phyloP scores from a whole-genome alignment of 1,140 invertebrate species.

The Goniozus legneri region DNA sequence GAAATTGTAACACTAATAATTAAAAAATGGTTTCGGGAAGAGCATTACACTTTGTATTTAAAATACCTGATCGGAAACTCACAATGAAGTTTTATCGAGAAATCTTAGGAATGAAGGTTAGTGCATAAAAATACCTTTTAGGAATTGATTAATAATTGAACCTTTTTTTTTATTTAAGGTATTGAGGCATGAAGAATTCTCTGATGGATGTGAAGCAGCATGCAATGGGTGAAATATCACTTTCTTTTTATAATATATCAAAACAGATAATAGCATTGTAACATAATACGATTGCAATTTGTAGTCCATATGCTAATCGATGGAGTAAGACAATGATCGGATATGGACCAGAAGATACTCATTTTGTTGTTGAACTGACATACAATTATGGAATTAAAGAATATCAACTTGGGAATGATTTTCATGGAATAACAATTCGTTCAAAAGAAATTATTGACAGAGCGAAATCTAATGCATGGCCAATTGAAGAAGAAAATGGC shows the following conservation, averaged over 20 bases:
- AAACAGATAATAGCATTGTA: too few relatives aligned
- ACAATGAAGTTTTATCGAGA: conserved; percentile 86
- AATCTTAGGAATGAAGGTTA: conserved; percentile 92
- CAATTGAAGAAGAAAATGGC: conserved; percentile 61
- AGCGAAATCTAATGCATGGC: conserved; percentile 67
- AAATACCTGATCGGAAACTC: conserved; percentile 81
- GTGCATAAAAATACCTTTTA: conserved; percentile 7
- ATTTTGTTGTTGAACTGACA: conserved; percentile 96
- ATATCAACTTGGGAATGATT: conserved; percentile 89
- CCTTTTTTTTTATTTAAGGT: conserved; percentile 58
- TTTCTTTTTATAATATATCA: too few relatives aligned
- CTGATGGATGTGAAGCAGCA: conserved; percentile 89
- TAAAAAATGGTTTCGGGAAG: conserved; percentile 61
- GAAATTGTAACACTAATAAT: neutral
- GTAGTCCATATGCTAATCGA: conserved; percentile 89
- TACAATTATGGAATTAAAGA: conserved; percentile 93
- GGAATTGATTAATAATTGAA: conserved; percentile 5
- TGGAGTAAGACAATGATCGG: conserved; percentile 99
- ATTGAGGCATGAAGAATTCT: conserved; percentile 94
- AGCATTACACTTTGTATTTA: conserved; percentile 93
- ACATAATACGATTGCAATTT: too few relatives aligned
- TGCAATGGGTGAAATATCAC: conserved; percentile 84
- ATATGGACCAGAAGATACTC: conserved; percentile 90
- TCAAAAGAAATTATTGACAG: conserved; percentile 73
- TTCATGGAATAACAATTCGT: conserved; percentile 79